Conservation (phyloP, 2,797 vertebrate species). For the Falco berigora region DNA sequence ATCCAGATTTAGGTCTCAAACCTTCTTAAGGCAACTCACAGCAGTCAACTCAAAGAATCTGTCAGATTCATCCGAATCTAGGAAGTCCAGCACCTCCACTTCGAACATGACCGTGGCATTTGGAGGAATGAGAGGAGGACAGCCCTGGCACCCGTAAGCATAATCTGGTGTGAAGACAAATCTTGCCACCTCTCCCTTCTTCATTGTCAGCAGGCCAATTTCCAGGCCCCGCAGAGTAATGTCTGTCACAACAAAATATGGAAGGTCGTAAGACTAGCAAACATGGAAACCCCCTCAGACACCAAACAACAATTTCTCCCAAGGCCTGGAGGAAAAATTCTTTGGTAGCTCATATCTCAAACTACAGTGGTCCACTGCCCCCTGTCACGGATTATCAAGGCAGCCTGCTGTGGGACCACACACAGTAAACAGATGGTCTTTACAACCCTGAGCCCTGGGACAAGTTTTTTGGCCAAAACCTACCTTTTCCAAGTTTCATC, state of each 20-base stretch:
- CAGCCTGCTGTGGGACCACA: neutral
- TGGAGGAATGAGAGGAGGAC: constrained; percentile 84
- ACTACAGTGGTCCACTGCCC: neutral
- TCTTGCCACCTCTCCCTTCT: constrained; percentile 84
- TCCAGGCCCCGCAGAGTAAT: constrained; percentile 86
- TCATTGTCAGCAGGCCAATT: constrained; percentile 86
- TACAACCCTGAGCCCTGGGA: neutral
- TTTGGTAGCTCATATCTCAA: neutral
- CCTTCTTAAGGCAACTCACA: constrained; percentile 68
- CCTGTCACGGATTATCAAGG: neutral
- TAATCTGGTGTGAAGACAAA: constrained; percentile 83
- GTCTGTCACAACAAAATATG: constrained; percentile 69
- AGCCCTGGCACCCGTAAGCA: constrained; percentile 85
- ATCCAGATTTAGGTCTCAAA: neutral
- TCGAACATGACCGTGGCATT: constrained; percentile 81
- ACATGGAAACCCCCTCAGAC: neutral
- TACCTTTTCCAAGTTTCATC: constrained; percentile 92
- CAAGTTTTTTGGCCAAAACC: neutral
- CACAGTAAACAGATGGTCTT: neutral
- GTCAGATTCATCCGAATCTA: constrained; percentile 83
- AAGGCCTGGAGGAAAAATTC: neutral
- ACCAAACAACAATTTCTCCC: neutral
- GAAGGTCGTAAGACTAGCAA: neutral
- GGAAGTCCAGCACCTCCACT: constrained; percentile 85
- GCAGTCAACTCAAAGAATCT: constrained; percentile 73